These are phyloP conservation scores for Regulus satrapa DNA, from an alignment of 2,113 vertebrate genomes.

Conservation along the genomic window DNA sequence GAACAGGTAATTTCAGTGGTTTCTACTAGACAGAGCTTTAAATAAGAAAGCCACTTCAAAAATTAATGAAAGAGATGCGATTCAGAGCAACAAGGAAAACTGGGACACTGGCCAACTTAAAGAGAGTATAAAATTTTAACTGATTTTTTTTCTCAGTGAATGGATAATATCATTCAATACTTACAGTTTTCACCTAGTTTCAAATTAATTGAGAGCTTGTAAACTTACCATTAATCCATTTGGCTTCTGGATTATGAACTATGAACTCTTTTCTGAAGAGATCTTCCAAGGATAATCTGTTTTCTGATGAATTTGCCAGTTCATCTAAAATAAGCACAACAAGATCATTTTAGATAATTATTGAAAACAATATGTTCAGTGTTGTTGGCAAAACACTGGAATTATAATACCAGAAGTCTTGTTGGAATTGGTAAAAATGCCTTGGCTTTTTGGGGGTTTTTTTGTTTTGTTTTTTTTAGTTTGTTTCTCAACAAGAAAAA, in stretches of 20 bases:
- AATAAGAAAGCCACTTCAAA: constrained; percentile 34
- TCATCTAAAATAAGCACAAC: constrained; percentile 77
- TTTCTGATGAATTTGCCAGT: constrained; percentile 85
- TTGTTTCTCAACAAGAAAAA: neutral
- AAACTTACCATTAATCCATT: constrained; percentile 92
- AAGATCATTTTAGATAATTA: neutral
- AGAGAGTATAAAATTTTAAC: neutral
- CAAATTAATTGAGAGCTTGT: neutral
- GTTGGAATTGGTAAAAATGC: neutral
- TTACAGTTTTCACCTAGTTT: neutral
- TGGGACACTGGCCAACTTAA: neutral
- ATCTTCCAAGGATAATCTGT: constrained; percentile 89
- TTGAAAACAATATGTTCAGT: neutral
- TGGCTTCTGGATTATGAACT: constrained; percentile 87
- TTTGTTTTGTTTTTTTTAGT: neutral
- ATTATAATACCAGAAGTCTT: neutral
- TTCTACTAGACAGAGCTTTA: neutral
- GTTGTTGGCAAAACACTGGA: neutral
- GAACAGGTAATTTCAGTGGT: neutral
- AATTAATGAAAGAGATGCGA: neutral
- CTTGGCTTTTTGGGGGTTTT: too few relatives aligned
- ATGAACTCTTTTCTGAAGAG: constrained; percentile 89
- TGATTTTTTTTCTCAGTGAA: neutral
- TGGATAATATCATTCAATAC: neutral
- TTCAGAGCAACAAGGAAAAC: neutral